Conservation (phyloP, 1,140 invertebrate genomes). For the Elymnias hypermnestra region DNA sequence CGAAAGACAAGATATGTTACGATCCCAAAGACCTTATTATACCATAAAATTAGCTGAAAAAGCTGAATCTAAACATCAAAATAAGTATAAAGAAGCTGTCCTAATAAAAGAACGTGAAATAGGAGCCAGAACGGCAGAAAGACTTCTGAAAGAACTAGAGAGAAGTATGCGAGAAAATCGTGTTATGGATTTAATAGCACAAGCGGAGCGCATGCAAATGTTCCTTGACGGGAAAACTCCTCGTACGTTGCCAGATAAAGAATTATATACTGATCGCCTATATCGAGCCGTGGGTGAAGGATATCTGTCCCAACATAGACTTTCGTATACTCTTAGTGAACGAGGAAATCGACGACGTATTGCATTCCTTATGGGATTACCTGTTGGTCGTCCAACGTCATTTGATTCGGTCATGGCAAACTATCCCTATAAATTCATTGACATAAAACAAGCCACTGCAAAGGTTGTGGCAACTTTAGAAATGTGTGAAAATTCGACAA, state of each 20-base stretch:
- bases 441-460: constrained; percentile 53
- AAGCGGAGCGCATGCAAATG: constrained; percentile 56
- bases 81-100: constrained; percentile 61
- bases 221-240: constrained; percentile 58
- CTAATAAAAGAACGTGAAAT: constrained; percentile 60
- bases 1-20: constrained; percentile 73
- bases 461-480: constrained; percentile 49
- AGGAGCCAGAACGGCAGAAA: constrained; percentile 63
- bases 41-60: constrained; percentile 75
- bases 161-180: constrained; percentile 59
- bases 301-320: constrained; percentile 51
- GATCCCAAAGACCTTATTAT: constrained; percentile 74
- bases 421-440: constrained; percentile 65
- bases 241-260: constrained; percentile 57
- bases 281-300: constrained; percentile 62
- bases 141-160: constrained; percentile 59
- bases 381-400: constrained; percentile 50
- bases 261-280: constrained; percentile 54
- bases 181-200: constrained; percentile 59
- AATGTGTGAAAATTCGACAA: constrained; percentile 64
- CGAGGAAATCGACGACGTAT: constrained; percentile 58
- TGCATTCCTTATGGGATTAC: constrained; percentile 62
- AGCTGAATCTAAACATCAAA: constrained; percentile 63
- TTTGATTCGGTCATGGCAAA: constrained; percentile 67
- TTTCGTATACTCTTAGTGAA: constrained; percentile 63